Evolutionary conservation across 2,888 invertebrate species (phyloP), one percentile per base, ranked within the genome.

Genomic region (Tridacna crocea): DNA sequence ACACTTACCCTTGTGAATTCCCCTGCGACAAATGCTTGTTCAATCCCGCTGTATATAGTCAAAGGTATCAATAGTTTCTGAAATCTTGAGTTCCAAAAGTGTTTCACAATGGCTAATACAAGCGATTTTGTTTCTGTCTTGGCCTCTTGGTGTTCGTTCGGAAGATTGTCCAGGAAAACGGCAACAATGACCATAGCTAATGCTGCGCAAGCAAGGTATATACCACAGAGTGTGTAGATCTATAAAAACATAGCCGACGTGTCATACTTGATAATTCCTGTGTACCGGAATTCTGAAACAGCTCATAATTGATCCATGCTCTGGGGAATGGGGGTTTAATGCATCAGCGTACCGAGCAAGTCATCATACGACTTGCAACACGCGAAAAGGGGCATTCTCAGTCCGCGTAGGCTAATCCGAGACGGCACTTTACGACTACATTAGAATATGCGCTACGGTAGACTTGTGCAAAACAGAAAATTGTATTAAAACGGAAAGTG

Each of bases 11-110:
- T 94, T 0, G 95, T 95, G 88, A 93, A 95, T 65, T 95, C 95
- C 3, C 98, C 98, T 27, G 98, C 97, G 89, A 98, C 97, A 95
- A 99, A 99, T 0, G 98, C 99, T 94, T 99, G 99, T 94, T 99
- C 99, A 96, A 99, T 97, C 80, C 99, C 99, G 91, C 98, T 98
- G 96, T 98, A 99, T 75, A 99, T 95, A 0, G 99, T 99, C 87
- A 99, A 96, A 0, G 99, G 99, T 86, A 99, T 98, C 60, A 99
- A 96, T 11, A 99, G 95, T 91, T 98, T 97, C 93, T 99, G 98
- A 93, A 98, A 97, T 0, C 97, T 97, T 94, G 98, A 89, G 8
- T 84, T 97, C 95, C 97, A 97, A 92, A 98, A 95, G 93, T 99
- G 99, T 8, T 48, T 36, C 2, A 73, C 48, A 0, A 99, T 99